A percentile compares a stretch with the other conserved stretches of the same genome.
Conservation (phyloP, 2,888 invertebrate genomes). For the Coenonympha arcania region DNA sequence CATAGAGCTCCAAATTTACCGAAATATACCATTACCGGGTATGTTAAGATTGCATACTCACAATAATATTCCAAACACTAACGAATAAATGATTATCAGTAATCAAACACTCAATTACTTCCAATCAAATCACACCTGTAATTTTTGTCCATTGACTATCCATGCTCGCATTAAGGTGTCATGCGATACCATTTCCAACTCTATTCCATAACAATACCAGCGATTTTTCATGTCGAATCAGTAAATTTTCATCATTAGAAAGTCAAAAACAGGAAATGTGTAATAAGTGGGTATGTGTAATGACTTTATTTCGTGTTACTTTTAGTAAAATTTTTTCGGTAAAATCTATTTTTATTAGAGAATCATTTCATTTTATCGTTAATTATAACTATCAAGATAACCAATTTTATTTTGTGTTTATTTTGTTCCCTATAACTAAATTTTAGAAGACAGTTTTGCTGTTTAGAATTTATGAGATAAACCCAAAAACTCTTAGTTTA, state of each 20-base stretch:
- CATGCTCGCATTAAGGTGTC: neutral
- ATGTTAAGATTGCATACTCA: neutral
- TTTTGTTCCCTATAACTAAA: too few species aligned
- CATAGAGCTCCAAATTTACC: too few species aligned
- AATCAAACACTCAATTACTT: neutral
- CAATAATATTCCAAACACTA: neutral
- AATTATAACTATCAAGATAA: neutral
- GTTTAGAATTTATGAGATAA: too few species aligned
- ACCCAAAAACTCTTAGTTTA: too few species aligned
- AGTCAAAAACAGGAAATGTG: conserved; percentile 2
- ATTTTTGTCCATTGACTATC: conserved; percentile 7
- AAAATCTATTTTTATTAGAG: neutral
- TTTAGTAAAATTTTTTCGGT: neutral
- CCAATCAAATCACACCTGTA: conserved; percentile 6
- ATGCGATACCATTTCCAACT: neutral
- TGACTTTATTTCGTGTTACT: conserved; percentile 5
- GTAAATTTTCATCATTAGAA: neutral
- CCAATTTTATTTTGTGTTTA: too few species aligned
- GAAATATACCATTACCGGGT: too few species aligned
- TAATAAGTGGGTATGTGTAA: neutral
- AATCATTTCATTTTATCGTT: too few species aligned
- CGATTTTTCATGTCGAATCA: neutral
- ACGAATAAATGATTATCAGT: neutral
- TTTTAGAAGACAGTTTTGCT: too few species aligned
- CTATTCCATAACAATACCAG: neutral